Conservation (phyloP, 2,888 invertebrate species). For the Pseudanteris insignis region DNA sequence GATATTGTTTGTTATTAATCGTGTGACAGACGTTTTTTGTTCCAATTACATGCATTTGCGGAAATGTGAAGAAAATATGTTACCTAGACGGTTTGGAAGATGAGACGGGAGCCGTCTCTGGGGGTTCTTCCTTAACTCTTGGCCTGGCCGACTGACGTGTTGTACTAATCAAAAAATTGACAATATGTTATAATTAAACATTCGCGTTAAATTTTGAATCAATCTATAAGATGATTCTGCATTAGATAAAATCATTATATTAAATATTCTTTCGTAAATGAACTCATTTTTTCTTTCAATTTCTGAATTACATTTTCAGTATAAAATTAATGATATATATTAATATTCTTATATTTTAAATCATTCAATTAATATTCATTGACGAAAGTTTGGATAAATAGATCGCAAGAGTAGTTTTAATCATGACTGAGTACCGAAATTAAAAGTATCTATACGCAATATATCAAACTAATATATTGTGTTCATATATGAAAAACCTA, state of each 20-base stretch:
- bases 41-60: conserved; percentile 55
- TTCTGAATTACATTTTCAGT: no score
- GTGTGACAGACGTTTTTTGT: conserved; percentile 32
- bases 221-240: conserved; percentile 35
- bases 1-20: conserved; percentile 35
- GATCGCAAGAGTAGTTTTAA: no score
- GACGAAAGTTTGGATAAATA: no score
- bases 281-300: no score
- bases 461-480: no score
- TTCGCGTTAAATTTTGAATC: conserved; percentile 34
- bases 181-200: conserved; percentile 56
- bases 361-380: not conserved
- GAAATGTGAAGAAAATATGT: conserved; percentile 58
- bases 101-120: conserved; percentile 65
- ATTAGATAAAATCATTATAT: conserved; percentile 13
- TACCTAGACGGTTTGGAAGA: conserved; percentile 67
- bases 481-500: no score
- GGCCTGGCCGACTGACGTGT: conserved; percentile 66
- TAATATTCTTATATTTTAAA: not conserved
- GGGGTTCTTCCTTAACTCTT: conserved; percentile 67
- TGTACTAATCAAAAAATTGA: conserved; percentile 65
- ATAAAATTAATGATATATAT: not conserved
- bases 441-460: no score
- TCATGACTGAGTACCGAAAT: no score
- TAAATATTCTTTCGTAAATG: no score